Evolutionary conservation across 2,113 vertebrate genomes (phyloP).

Genomic region (Clarias magur): DNA sequence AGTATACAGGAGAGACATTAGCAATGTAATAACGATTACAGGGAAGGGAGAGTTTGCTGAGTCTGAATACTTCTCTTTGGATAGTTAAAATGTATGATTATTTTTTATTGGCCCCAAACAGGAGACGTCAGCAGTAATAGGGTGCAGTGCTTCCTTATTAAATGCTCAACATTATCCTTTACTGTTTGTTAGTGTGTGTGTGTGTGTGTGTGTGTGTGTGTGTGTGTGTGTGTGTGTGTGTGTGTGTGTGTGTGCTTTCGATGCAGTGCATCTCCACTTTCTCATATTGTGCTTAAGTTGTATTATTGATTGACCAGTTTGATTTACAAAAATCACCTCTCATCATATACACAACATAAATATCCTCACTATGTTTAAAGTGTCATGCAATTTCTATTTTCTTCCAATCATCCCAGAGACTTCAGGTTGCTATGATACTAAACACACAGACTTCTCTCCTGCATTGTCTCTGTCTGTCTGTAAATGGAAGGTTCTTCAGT

Average conservation of each 20-base stretch:
- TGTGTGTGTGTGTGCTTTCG: not conserved
- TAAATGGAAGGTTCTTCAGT: conserved; percentile 58
- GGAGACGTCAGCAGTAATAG: not conserved
- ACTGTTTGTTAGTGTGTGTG: conserved; percentile 28
- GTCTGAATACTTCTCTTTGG: not conserved
- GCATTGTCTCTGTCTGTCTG: conserved; percentile 26
- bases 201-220: conserved; percentile 15
- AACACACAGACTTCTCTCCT: not conserved
- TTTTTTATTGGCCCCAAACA: not conserved
- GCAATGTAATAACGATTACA: not conserved
- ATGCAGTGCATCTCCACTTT: not conserved
- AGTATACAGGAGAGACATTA: conserved; percentile 21
- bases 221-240: conserved; percentile 28
- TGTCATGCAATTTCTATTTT: not conserved
- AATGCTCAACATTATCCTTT: not conserved
- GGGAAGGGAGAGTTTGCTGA: not conserved
- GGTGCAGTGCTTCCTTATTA: not conserved
- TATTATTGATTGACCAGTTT: not conserved
- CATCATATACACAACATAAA: not conserved
- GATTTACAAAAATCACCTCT: not conserved
- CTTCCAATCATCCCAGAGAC: not conserved
- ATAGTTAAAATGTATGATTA: not conserved
- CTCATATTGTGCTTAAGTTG: not conserved
- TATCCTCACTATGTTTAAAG: not conserved
- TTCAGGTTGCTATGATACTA: not conserved